Base-by-base conservation (phyloP, 1,140 invertebrate species). In the Temnothorax curvispinosus region DNA sequence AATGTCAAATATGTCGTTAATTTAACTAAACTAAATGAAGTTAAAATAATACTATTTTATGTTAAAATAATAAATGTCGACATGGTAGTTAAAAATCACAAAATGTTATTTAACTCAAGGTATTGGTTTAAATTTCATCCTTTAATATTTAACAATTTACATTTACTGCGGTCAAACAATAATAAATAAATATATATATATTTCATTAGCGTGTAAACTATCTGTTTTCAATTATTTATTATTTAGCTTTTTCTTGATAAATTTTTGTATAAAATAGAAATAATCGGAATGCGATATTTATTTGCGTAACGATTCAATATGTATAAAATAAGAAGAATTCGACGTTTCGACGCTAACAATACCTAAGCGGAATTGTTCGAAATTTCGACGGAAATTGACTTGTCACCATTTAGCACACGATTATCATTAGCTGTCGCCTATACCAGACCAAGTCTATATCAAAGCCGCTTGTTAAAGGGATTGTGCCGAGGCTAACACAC, bases 381-480 rank as follows among this genome's bases (percentile, higher is more conserved):
- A 82, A 35, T 35, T 58, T 18, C 27, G 3, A 27, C 3, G 35
- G 1, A 18, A 67, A 41, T 54, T 27, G 21, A 35, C 1, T 41
- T 15, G 35, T 54, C 32, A 60, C 1, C 21, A 35, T 32, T 6
- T 67, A 71, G 15, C 41, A 9, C 52, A 15, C 67, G 6, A 82
- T 82, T 81, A 41, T 44, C 38, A 58, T 56, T 58, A 44, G 7
- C 9, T 47, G 13, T 58, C 21, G n/a, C 1, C 18, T 11, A n/a
- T 54, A 7, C 35, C 6, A n/a, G 27, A n/a, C 3, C 47, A 54
- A 41, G 2, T 15, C 47, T 65, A 69, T 58, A 44, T 27, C 38
- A 15, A 75, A 75, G 6, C 18, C 3, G 5, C 50, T 75, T 47
- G 44, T 75, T 84, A 74, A 82, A 75, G 69, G 54, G 27, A 75